Conservation (phyloP, 2,113 vertebrate genomes). For the Pachyramphus minor region DNA sequence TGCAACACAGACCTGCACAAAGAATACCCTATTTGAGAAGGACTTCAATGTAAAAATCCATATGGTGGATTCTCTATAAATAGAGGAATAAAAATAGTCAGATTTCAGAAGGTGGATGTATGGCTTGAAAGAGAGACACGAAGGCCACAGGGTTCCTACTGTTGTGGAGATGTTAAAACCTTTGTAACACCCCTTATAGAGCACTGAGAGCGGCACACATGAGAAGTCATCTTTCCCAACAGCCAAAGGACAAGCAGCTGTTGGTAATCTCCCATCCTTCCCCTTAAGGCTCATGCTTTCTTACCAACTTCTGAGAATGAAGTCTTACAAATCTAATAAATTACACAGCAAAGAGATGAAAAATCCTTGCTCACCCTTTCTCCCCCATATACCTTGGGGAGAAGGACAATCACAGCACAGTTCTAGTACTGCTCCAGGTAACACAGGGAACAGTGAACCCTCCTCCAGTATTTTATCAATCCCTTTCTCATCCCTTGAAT, state of each 20-base stretch:
- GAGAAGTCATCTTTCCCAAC: not conserved
- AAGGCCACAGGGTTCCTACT: not conserved
- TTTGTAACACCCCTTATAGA: not conserved
- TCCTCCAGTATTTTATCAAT: not conserved
- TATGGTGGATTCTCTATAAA: not conserved
- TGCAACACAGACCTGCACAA: not conserved
- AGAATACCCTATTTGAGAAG: not conserved
- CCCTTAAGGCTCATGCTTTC: not conserved
- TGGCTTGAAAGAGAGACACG: not conserved
- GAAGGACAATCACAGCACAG: rapidly evolving
- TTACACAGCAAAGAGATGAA: not conserved
- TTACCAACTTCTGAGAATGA: not conserved
- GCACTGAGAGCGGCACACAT: not conserved
- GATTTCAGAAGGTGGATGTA: not conserved
- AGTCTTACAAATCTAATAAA: not conserved
- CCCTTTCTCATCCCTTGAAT: not conserved
- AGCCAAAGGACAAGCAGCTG: not conserved
- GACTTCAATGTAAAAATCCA: not conserved
- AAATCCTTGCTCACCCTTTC: not conserved
- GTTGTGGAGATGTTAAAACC: not conserved
- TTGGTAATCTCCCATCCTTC: not conserved
- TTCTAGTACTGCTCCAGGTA: not conserved
- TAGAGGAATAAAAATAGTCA: not conserved
- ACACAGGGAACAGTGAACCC: not conserved
- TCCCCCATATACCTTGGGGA: not conserved